These are phyloP conservation scores for Thecophora atra DNA, from an alignment of 2,888 invertebrate genomes.

Conservation along the genomic window DNA sequence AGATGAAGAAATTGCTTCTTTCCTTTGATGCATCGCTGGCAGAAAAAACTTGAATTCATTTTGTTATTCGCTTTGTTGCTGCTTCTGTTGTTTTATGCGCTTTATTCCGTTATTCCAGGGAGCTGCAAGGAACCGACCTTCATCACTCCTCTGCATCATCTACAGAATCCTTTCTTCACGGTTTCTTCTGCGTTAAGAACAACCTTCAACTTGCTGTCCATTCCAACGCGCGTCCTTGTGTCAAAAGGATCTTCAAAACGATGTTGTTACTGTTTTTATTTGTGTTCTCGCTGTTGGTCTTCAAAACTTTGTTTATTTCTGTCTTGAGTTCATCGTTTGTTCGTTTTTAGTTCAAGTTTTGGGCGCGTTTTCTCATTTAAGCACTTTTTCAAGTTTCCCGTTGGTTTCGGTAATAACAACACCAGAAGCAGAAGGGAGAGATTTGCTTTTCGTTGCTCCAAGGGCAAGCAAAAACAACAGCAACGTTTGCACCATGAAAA, in stretches of 20 bases:
- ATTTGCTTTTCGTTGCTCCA: too few relatives aligned
- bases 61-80: background rate
- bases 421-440: too few relatives aligned
- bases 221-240: background rate
- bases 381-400: background rate
- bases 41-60: background rate
- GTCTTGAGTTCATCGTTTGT: slow-evolving; percentile 32
- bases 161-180: background rate
- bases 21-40: background rate
- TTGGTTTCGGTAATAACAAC: background rate
- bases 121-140: background rate
- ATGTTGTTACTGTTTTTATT: slow-evolving; percentile 14
- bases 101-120: background rate
- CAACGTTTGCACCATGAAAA: background rate
- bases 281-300: slow-evolving; percentile 11
- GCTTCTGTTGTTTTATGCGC: background rate
- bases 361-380: background rate
- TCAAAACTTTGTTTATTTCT: slow-evolving; percentile 34
- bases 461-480: slow-evolving; percentile 6
- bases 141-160: background rate
- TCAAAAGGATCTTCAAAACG: background rate
- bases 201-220: too few relatives aligned
- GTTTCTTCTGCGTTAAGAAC: too few relatives aligned
- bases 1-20: background rate
- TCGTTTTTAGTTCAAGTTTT: slow-evolving; percentile 1